A percentile compares a stretch with the other conserved stretches of the same genome.
Evolutionary conservation across 2,797 vertebrate genomes (phyloP).

Genomic region (Schizothorax lantsangensis): DNA sequence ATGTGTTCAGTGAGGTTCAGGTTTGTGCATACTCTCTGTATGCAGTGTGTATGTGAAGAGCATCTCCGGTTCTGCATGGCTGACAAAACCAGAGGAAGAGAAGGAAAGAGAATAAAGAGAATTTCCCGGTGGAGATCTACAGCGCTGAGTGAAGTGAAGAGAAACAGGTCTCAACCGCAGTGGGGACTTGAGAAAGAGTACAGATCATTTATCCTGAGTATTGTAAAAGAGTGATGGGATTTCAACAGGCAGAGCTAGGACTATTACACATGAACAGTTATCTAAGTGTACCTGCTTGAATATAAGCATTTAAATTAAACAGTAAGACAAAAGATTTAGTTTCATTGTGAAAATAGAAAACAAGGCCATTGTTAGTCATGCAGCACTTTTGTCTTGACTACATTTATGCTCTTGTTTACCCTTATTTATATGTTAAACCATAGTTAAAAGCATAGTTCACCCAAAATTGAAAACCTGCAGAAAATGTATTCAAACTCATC

Average conservation of each 20-base stretch:
- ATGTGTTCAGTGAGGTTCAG: not conserved
- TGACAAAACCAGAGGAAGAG: constrained; percentile 12
- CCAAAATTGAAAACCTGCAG: not conserved
- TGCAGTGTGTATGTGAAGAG: constrained; percentile 25
- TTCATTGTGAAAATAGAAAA: not conserved
- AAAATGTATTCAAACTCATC: not conserved
- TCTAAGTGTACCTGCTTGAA: not conserved
- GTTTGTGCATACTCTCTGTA: not conserved
- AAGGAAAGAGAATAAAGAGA: constrained; percentile 36
- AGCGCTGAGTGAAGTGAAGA: constrained; percentile 20
- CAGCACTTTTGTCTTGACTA: not conserved
- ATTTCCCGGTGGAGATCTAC: constrained; percentile 24
- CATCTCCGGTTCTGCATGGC: constrained; percentile 45
- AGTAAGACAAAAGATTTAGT: not conserved
- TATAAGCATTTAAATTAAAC: not conserved
- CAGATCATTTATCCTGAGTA: constrained; percentile 27
- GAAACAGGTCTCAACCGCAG: constrained; percentile 16
- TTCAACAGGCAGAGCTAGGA: not conserved
- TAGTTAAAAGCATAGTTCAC: not conserved
- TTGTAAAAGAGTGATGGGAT: constrained; percentile 4
- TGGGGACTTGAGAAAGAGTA: constrained; percentile 29
- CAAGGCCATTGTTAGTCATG: not conserved
- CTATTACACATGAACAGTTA: not conserved
- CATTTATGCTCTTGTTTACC: not conserved
- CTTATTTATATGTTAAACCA: not conserved